Base-by-base conservation (phyloP, 2,888 invertebrate species). In the Euzophera pinguis region DNA sequence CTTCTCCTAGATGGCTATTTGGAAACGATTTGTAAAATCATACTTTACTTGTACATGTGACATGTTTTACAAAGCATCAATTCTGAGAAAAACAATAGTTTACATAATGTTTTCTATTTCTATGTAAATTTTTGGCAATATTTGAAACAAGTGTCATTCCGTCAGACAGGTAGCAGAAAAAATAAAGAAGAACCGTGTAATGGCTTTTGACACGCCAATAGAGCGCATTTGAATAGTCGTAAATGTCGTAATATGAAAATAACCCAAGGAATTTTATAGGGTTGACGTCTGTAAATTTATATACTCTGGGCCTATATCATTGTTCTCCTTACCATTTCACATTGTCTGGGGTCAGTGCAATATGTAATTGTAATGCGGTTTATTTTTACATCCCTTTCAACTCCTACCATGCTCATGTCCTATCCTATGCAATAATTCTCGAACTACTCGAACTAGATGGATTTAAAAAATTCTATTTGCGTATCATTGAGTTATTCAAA, bases 181-280 rank as follows among this genome's bases (percentile, higher is more conserved):
- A 61, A 59, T 55, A 56, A 60, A 64, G 53, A 62, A 53, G 54
- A 14, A 63, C 65, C 67, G 58, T 67, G 61, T 65, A 67, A 72
- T 66, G 45, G 35, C 35, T 61, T 73, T 68, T 47, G 70, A 62
- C 58, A 74, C 66, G 69, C 60, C 57, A 69, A 73, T 73, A 67
- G 43, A 63, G 39, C 35, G 54, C 49, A 64, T 70, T 69, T 64
- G 57, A 59, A 67, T 64, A 53, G 53, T 53, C 10, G 32, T 32
- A 32, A 32, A 9, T 32, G 22, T 22, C 32, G 53, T 42, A 41
- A 52, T 55, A 57, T 7, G 53, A 56, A 59, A 61, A 59, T 55
- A 49, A 52, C 52, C 17, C 37, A 41, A 32, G 12, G 22, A 17
- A 32, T 49, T 6, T 42, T n/a, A 14, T 39, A 56, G 53, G 57